Evolutionary conservation across 1,140 invertebrate species (phyloP).

Genomic region (Leucophenga varia): DNA sequence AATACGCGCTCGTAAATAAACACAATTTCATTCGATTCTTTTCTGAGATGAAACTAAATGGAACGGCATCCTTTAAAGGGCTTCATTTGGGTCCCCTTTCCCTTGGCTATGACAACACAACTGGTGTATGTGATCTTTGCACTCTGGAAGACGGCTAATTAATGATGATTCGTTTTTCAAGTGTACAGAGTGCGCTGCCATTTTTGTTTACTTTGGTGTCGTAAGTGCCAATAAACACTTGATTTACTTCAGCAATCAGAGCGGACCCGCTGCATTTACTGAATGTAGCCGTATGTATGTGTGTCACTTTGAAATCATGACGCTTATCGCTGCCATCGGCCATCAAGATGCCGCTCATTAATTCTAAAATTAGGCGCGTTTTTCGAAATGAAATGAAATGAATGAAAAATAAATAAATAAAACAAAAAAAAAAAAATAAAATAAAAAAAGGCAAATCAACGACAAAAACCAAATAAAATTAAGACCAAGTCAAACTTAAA

Average conservation of each 20-base stretch:
- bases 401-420: too few species aligned
- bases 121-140: too few species aligned
- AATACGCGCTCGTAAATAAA: too few species aligned
- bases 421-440: constrained; percentile 30
- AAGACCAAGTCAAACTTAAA: constrained; percentile 13
- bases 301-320: constrained; percentile 35
- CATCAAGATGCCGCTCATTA: constrained; percentile 56
- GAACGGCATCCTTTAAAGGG: too few species aligned
- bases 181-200: constrained; percentile 37
- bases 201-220: constrained; percentile 32
- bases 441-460: constrained; percentile 43
- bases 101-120: too few species aligned
- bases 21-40: too few species aligned
- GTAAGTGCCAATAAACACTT: constrained; percentile 20
- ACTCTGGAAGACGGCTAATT: too few species aligned
- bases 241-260: constrained; percentile 27
- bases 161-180: not conserved
- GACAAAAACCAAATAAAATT: constrained; percentile 24
- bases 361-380: constrained; percentile 55
- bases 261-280: constrained; percentile 18
- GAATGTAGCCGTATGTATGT: constrained; percentile 5
- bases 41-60: too few species aligned
- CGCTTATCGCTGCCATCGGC: constrained; percentile 50
- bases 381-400: too few species aligned
- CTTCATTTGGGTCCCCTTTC: too few species aligned